phyloP scores from a whole-genome alignment of 2,113 vertebrate genomes.

The Oenanthe melanoleuca region DNA sequence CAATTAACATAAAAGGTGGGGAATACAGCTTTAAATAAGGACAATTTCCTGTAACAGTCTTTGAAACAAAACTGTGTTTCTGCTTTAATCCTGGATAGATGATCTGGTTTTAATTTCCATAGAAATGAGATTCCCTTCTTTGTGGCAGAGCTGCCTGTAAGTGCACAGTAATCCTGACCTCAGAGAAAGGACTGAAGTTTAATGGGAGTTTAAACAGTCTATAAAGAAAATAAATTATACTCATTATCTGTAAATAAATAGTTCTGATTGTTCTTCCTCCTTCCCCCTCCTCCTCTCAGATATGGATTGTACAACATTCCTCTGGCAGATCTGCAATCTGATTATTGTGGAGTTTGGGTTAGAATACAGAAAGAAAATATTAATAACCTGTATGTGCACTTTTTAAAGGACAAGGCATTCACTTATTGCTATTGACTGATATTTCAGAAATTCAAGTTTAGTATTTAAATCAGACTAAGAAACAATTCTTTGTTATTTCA shows the following conservation, averaged over 20 bases:
- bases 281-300: background rate
- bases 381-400: background rate
- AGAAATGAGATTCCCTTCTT: constrained; percentile 44
- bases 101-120: constrained; percentile 46
- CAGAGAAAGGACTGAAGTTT: background rate
- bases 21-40: background rate
- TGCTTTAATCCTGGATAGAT: constrained; percentile 18
- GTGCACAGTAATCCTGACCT: background rate
- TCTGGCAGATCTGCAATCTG: background rate
- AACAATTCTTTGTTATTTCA: constrained; percentile 17
- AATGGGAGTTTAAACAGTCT: constrained; percentile 13
- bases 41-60: background rate
- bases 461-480: background rate
- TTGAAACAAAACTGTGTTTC: constrained; percentile 32
- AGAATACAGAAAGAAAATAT: background rate
- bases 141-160: background rate
- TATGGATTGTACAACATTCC: background rate
- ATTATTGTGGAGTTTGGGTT: constrained; percentile 40
- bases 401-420: background rate
- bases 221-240: background rate
- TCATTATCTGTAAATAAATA: constrained; percentile 8
- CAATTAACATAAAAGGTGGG: constrained; percentile 23
- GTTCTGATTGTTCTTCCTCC: background rate
- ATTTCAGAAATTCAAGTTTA: constrained; percentile 27
- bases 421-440: background rate